Percentiles rank a stretch among this genome's conserved stretches.
These are phyloP conservation scores for Gorsachius goisagi DNA, from an alignment of 2,113 vertebrate genomes.

Conservation along the genomic window DNA sequence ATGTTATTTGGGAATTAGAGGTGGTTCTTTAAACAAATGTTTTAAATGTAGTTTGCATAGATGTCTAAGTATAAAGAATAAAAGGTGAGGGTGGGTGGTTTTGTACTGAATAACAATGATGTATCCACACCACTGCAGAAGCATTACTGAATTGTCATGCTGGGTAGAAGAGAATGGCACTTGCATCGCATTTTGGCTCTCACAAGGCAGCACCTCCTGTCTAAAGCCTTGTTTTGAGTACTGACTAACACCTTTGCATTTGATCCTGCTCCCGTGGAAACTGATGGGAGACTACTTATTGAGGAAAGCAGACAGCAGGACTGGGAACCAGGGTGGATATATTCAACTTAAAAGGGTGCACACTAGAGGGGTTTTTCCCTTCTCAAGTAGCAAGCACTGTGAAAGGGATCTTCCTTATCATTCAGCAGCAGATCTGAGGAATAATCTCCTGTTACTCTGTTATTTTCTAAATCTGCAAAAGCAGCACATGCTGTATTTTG, in stretches of 20 bases:
- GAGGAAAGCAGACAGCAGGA: background rate
- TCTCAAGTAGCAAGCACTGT: background rate
- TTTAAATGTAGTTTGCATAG: background rate
- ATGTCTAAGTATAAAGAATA: background rate
- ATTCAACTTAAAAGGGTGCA: background rate
- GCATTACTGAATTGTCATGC: background rate
- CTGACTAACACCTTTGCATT: background rate
- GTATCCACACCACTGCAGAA: background rate
- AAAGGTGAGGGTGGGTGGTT: background rate
- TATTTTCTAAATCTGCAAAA: background rate
- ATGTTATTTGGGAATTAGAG: background rate
- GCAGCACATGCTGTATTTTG: background rate
- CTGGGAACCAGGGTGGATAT: background rate
- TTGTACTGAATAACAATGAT: background rate
- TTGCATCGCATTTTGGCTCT: background rate
- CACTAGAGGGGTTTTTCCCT: background rate
- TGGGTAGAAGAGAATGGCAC: background rate
- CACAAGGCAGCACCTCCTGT: background rate
- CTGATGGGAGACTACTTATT: background rate
- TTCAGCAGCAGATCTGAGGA: background rate
- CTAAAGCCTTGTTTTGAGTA: background rate
- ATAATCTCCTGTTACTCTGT: background rate
- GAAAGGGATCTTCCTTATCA: background rate
- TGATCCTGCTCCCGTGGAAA: background rate
- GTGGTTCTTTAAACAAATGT: background rate